These are phyloP conservation scores for Spinus pinus DNA, from an alignment of 2,797 vertebrate genomes.

Conservation along the genomic window DNA sequence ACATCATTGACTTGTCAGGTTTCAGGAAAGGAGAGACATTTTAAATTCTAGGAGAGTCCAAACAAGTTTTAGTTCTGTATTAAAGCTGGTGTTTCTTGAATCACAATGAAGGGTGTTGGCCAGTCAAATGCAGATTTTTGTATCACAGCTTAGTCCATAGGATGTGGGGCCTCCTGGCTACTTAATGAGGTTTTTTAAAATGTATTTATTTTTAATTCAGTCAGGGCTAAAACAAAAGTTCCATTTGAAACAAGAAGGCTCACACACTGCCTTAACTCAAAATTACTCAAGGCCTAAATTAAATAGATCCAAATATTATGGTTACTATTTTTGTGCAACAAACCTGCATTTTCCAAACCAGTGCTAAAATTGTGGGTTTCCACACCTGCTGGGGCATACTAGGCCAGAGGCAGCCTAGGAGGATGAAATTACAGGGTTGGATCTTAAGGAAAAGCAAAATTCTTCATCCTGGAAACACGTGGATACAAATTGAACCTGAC, in stretches of 20 bases:
- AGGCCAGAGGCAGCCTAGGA: background rate
- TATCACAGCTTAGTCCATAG: background rate
- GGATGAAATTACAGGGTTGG: background rate
- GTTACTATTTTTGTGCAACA: background rate
- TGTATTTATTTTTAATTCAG: background rate
- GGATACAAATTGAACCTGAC: background rate
- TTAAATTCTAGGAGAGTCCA: background rate
- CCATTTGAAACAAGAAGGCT: background rate
- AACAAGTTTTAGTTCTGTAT: background rate
- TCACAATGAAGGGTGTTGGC: background rate
- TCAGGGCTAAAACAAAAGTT: background rate
- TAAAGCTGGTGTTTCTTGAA: background rate
- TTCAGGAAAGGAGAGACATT: background rate
- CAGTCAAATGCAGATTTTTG: background rate
- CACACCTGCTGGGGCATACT: background rate
- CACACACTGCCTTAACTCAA: background rate
- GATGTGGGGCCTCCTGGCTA: background rate
- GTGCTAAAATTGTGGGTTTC: background rate
- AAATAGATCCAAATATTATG: background rate
- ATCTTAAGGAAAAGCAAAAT: background rate
- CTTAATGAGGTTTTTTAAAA: fast-evolving
- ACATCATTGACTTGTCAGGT: background rate
- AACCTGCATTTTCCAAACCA: background rate
- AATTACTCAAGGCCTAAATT: background rate
- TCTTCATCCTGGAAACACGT: background rate